phyloP scores from a whole-genome alignment of 2,888 invertebrate genomes.

The Digitonthophagus gazella region DNA sequence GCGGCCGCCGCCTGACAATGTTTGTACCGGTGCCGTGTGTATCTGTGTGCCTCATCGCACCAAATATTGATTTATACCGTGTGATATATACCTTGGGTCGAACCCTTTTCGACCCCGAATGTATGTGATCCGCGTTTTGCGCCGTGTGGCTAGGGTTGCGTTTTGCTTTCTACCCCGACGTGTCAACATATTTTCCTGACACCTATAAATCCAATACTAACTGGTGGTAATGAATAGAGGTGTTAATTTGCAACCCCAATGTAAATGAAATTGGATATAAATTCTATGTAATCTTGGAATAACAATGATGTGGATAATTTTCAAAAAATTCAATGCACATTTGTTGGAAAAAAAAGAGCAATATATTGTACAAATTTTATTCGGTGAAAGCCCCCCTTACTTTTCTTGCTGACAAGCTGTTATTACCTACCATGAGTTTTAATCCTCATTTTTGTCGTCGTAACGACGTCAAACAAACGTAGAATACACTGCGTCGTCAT shows the following conservation, averaged over 20 bases:
- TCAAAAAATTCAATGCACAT: too few relatives aligned
- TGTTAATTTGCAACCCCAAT: neutral
- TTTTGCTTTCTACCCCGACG: neutral
- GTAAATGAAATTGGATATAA: too few relatives aligned
- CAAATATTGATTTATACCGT: neutral
- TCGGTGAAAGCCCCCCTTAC: too few relatives aligned
- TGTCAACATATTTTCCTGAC: neutral
- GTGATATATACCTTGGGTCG: neutral
- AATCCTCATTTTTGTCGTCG: neutral
- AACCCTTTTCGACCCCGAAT: neutral
- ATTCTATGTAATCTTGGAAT: too few relatives aligned
- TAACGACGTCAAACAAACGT: slow-evolving; percentile 4
- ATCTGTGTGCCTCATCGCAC: neutral
- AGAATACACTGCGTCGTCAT: neutral
- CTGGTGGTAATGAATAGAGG: neutral
- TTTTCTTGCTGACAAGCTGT: neutral
- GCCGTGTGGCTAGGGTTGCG: neutral
- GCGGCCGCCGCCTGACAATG: neutral
- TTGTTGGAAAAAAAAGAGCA: too few relatives aligned
- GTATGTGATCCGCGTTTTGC: neutral
- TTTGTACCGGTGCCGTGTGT: neutral
- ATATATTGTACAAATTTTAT: too few relatives aligned
- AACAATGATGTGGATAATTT: too few relatives aligned
- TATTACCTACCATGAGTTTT: neutral
- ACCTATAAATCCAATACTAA: neutral